Conservation (phyloP, 2,113 vertebrate genomes). For the Vulpes ferrilata region DNA sequence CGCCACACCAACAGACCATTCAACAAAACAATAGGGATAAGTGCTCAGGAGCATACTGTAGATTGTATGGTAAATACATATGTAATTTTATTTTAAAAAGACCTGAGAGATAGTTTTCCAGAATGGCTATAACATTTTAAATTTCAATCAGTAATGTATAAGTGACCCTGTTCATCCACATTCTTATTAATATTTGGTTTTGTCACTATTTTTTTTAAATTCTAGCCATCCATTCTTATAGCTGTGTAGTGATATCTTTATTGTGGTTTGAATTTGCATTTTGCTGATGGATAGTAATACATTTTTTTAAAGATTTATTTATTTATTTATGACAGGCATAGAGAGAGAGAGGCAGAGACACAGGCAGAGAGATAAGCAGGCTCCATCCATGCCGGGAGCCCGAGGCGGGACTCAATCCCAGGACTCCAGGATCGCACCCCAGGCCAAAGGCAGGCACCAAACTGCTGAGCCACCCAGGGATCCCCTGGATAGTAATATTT, state of each 20-base stretch:
- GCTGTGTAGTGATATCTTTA: not conserved
- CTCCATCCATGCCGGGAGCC: too few species aligned
- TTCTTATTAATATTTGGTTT: not conserved
- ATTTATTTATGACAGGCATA: too few species aligned
- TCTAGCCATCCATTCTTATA: not conserved
- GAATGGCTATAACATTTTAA: not conserved
- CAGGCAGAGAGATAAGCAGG: too few species aligned
- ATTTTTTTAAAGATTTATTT: too few species aligned
- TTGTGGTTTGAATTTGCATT: not conserved
- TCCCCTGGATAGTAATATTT: too few species aligned
- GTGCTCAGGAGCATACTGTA: not conserved
- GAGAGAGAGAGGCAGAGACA: too few species aligned
- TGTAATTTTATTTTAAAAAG: not conserved
- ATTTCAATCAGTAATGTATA: not conserved
- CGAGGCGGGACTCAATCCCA: too few species aligned
- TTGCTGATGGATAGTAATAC: not conserved
- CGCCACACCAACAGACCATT: too few species aligned
- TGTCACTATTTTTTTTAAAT: not conserved
- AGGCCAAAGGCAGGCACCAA: too few species aligned
- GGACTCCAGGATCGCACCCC: too few species aligned
- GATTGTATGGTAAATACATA: not conserved
- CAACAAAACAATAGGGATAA: not conserved
- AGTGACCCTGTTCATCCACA: not conserved
- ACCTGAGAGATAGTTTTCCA: not conserved
- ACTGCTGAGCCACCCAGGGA: too few species aligned